Base-by-base conservation (phyloP, 2,113 vertebrate species). In the Conger conger region DNA sequence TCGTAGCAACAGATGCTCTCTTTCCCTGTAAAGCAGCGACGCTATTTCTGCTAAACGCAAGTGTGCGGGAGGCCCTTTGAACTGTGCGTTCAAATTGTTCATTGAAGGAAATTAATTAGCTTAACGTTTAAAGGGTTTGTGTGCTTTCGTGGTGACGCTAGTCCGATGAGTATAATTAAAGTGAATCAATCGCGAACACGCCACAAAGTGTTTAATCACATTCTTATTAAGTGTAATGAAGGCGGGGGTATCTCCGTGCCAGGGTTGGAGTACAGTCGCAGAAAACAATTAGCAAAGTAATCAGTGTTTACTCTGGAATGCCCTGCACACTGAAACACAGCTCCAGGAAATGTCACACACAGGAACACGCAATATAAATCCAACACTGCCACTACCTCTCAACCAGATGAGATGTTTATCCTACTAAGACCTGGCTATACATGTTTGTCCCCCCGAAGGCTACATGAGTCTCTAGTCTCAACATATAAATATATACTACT, bases 211-310 rank as follows among this genome's bases (percentile, higher is more conserved):
- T 23, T 17, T 84, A 85, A 89, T 89, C 82, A 53, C 36, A 63
- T 53, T 37, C 20, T 78, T 84, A 87, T 38, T 81, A 79, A 83
- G 82, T 63, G 45, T 79, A 86, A 82, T 79, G 83, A 89, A 88
- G 85, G 82, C 60, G 86, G 20, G 50, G 68, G 11, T 84, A 86
- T 82, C n/a, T 86, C 76, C 82, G 89, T 77, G 76, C 36, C n/a
- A 54, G 78, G 57, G 82, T 88, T 84, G 76, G 85, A 87, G 88
- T 87, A 88, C 84, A 77, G 89, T 80, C 83, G 76, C 80, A 0
- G 54, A 89, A 92, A 91, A 91, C 86, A 90, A 92, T 90, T 90
- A 91, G 85, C 50, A 86, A 84, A 82, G 87, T 68, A 90, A 91
- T 16, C 68, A 36, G 68, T 77, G 90, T 89, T 85, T 89, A 87